Conservation (phyloP, 2,888 invertebrate genomes). For the Leptarthrus brevirostris region DNA sequence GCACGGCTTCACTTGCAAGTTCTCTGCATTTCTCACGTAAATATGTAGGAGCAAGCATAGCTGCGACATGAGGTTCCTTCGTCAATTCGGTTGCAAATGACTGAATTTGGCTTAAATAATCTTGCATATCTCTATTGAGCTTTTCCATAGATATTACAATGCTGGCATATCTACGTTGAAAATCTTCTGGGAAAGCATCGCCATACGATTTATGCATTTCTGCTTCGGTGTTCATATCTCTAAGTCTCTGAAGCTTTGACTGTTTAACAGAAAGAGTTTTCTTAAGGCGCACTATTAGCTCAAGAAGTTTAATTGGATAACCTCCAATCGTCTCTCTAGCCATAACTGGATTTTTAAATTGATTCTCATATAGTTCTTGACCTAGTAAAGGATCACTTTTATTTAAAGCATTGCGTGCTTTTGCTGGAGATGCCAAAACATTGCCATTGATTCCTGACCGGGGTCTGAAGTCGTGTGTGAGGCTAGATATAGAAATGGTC, state of each 20-base stretch:
- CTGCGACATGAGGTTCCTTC: slow-evolving; percentile 85
- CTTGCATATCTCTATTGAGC: slow-evolving; percentile 88
- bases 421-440: slow-evolving; percentile 59
- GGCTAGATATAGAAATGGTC: slow-evolving; percentile 86
- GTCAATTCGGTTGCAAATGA: slow-evolving; percentile 86
- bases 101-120: slow-evolving; percentile 87
- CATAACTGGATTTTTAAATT: slow-evolving; percentile 66
- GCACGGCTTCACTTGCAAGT: slow-evolving; percentile 84
- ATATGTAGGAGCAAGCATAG: slow-evolving; percentile 89
- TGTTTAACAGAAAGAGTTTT: slow-evolving; percentile 87
- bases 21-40: slow-evolving; percentile 87
- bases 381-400: slow-evolving; percentile 81
- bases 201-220: slow-evolving; percentile 87
- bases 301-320: slow-evolving; percentile 86
- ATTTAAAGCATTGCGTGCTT: slow-evolving; percentile 60
- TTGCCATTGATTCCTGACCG: slow-evolving; percentile 73
- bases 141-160: slow-evolving; percentile 89
- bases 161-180: slow-evolving; percentile 90
- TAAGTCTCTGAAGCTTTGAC: slow-evolving; percentile 81
- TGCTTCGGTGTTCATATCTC: slow-evolving; percentile 90
- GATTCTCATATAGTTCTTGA: slow-evolving; percentile 65
- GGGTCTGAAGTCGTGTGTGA: slow-evolving; percentile 83
- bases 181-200: slow-evolving; percentile 83
- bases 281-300: slow-evolving; percentile 86
- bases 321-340: slow-evolving; percentile 73